Conservation (phyloP, 2,888 invertebrate species). For the Apotomis capreana region DNA sequence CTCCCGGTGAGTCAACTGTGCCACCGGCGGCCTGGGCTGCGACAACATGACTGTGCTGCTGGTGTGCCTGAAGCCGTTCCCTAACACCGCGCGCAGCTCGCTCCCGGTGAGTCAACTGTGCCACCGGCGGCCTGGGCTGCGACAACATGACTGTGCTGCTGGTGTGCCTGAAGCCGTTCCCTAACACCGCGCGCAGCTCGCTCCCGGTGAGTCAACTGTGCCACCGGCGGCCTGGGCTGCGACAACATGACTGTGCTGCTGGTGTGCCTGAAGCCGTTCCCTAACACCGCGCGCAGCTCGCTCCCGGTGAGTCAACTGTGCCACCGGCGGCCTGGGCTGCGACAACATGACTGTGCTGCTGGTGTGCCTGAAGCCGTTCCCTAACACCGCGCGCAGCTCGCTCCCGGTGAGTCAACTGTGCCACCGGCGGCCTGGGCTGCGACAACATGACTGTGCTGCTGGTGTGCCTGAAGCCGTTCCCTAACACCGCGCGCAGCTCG, state of each 20-base stretch:
- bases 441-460: conserved; percentile 87
- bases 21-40: too few relatives aligned
- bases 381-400: not conserved
- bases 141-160: not conserved
- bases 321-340: not conserved
- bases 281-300: conserved; percentile 44
- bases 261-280: too few relatives aligned
- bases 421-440: conserved; percentile 68
- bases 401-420: not conserved
- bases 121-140: conserved; percentile 82
- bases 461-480: too few relatives aligned
- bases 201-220: conserved; percentile 25
- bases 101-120: too few relatives aligned
- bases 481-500: not conserved
- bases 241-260: too few relatives aligned
- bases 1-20: too few relatives aligned
- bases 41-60: too few relatives aligned
- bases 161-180: too few relatives aligned
- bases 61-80: too few relatives aligned
- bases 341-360: not conserved
- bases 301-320: conserved; percentile 54
- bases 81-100: too few relatives aligned
- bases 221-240: too few relatives aligned
- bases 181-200: not conserved
- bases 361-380: not conserved